phyloP scores from a whole-genome alignment of 2,113 vertebrate genomes.

The Panthera tigris region DNA sequence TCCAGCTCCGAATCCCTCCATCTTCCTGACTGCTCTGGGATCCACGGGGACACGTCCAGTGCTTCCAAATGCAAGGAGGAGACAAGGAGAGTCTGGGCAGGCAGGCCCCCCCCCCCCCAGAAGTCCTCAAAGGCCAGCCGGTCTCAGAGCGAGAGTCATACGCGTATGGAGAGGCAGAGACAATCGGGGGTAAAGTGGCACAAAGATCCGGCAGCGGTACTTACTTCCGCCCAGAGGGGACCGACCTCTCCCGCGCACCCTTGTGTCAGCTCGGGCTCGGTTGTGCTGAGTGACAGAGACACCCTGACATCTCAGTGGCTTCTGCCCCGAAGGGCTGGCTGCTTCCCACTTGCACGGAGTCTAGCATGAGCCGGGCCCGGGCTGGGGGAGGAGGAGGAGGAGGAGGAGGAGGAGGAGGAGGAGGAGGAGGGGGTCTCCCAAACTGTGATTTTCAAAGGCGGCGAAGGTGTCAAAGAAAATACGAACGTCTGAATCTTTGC shows the following conservation, averaged over 20 bases:
- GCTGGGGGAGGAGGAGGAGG: too few species aligned
- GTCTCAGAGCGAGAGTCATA: neutral
- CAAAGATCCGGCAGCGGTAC: neutral
- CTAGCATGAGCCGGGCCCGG: accelerated
- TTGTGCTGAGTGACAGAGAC: neutral
- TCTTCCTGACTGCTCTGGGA: neutral
- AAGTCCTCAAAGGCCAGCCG: neutral
- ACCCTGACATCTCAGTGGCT: neutral
- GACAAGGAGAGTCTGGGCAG: neutral
- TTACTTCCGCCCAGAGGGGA: neutral
- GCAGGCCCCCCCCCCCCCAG: neutral
- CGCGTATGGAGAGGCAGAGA: too few species aligned
- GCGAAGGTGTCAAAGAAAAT: neutral
- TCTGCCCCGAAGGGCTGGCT: neutral
- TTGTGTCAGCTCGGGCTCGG: neutral
- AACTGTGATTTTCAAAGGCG: neutral
- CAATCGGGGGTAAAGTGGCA: neutral
- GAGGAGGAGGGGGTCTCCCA: neutral
- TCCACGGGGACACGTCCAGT: neutral
- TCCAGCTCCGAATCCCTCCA: neutral
- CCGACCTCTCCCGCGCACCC: neutral
- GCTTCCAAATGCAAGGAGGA: neutral
- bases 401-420: too few species aligned
- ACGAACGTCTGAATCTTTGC: neutral
- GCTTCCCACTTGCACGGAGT: neutral